Evolutionary conservation across 1,140 invertebrate species (phyloP).

Genomic region (Bombus turneri): DNA sequence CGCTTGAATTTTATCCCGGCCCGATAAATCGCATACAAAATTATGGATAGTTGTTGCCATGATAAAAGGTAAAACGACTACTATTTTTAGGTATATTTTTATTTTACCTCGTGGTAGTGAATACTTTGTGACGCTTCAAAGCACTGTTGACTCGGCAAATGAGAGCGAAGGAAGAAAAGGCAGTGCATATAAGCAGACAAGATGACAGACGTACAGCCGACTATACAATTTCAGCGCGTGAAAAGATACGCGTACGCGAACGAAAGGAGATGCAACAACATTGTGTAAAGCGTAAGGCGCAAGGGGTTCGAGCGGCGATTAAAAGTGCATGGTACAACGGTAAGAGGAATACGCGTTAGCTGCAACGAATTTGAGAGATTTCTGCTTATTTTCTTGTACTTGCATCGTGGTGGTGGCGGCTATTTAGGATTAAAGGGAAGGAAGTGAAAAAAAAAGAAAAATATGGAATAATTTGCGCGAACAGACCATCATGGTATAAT

Average conservation of each 20-base stretch:
- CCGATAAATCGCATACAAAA: no score
- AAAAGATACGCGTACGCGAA: conserved; percentile 27
- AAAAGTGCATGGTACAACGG: background rate
- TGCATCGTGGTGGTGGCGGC: background rate
- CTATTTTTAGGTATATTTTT: background rate
- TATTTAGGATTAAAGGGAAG: background rate
- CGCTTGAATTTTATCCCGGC: no score
- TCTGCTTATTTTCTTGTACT: background rate
- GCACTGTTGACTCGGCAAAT: background rate
- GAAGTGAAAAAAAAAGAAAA: no score
- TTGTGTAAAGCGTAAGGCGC: background rate
- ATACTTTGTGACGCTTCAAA: background rate
- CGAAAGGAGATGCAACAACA: conserved; percentile 16
- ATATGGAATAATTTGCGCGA: background rate
- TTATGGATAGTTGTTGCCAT: no score
- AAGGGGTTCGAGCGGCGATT: background rate
- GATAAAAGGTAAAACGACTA: no score
- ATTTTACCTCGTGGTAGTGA: background rate
- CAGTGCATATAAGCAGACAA: background rate
- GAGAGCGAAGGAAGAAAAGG: conserved; percentile 16
- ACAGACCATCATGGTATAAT: conserved; percentile 4
- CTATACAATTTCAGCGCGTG: background rate
- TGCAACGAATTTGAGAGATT: background rate
- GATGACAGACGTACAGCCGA: conserved; percentile 21
- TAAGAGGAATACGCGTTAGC: background rate